A percentile compares a stretch with the other conserved stretches of the same genome.
Conservation (phyloP, 2,113 vertebrate species). For the Narcine bancroftii region DNA sequence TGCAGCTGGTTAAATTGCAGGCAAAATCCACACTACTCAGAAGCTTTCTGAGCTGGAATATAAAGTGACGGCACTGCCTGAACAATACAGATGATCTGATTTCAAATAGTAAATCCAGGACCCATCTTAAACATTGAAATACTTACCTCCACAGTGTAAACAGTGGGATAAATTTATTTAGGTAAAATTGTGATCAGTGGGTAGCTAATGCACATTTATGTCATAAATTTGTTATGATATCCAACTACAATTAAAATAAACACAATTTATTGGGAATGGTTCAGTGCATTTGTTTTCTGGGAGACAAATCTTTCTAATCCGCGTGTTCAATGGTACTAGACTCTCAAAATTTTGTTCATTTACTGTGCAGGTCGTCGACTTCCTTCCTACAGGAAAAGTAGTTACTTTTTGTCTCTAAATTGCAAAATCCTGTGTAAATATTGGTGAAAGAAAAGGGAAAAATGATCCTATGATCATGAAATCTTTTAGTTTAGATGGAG, state of each 20-base stretch:
- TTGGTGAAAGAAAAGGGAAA: background rate
- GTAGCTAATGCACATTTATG: background rate
- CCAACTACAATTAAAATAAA: background rate
- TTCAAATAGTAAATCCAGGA: background rate
- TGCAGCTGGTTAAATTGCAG: conserved; percentile 10
- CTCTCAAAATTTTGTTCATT: background rate
- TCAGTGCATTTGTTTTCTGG: background rate
- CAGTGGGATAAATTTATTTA: background rate
- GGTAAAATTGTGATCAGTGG: background rate
- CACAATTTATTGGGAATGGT: background rate
- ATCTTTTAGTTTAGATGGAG: too few relatives aligned
- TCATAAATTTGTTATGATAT: background rate
- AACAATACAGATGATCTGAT: background rate
- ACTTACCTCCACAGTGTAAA: background rate
- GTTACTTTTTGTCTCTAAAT: background rate
- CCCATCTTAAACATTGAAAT: background rate
- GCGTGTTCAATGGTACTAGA: background rate
- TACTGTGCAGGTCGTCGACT: background rate
- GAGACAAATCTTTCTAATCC: background rate
- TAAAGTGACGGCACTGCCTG: background rate
- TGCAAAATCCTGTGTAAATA: background rate
- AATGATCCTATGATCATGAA: too few relatives aligned
- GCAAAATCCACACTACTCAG: background rate
- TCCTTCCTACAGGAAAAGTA: background rate
- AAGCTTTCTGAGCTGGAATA: background rate